A percentile compares a stretch with the other conserved stretches of the same genome.
Conservation (phyloP, 64 coral and sea anemone genomes). For the Stichodactyla mertensii region DNA sequence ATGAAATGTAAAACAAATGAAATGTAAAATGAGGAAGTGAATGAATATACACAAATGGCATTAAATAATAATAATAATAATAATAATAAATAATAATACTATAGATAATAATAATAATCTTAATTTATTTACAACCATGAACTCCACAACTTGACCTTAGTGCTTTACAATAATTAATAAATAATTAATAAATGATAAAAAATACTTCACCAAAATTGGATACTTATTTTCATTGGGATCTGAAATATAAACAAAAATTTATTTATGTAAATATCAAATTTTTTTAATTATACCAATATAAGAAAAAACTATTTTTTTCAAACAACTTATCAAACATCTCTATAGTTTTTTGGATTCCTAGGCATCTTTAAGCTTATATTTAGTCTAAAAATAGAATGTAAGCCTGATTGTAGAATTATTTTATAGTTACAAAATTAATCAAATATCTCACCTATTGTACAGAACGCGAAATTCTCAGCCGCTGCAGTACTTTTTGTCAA, state of each 20-base stretch:
- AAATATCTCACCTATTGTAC: slow-evolving; percentile 82
- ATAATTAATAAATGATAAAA: not conserved
- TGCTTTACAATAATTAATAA: not conserved
- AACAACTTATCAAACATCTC: too few relatives aligned
- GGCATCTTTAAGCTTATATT: too few relatives aligned
- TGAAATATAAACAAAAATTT: slow-evolving; percentile 48
- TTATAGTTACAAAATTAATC: not conserved
- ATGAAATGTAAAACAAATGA: not conserved
- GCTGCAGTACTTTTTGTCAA: slow-evolving; percentile 87
- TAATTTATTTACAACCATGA: not conserved
- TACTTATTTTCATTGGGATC: slow-evolving; percentile 99
- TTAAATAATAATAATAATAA: not conserved
- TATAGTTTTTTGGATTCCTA: too few relatives aligned
- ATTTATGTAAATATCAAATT: not conserved
- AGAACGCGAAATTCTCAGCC: slow-evolving; percentile 98
- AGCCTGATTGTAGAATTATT: not conserved
- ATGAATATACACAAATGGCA: not conserved
- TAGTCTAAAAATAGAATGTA: too few relatives aligned
- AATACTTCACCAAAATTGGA: slow-evolving; percentile 31
- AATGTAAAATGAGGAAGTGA: not conserved
- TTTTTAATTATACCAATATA: not conserved
- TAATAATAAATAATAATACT: not conserved
- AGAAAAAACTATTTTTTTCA: not conserved
- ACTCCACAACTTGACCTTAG: too few relatives aligned
- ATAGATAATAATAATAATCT: not conserved